Evolutionary conservation across 2,113 vertebrate genomes (phyloP), one percentile per base, ranked within the genome.

Genomic region (Ochotona princeps): DNA sequence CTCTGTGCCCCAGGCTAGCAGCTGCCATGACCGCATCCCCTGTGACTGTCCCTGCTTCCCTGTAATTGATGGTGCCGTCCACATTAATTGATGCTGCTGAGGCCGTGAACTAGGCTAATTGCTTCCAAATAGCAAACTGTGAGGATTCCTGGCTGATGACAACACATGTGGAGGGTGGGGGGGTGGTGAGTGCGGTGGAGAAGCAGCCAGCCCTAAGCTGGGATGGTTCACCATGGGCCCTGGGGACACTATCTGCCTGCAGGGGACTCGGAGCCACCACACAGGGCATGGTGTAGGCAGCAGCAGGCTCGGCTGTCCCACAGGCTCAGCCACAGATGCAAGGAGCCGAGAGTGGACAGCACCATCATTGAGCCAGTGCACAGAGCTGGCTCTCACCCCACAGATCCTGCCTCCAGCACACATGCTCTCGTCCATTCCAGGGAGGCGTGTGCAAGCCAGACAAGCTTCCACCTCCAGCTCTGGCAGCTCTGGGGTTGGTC

Each of bases 11-110:
- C 93, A 96, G 96, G 96, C 94, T 44, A 44, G 92, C 86, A 88
- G 96, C 93, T 94, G 91, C 96, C 93, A 93, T 97, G 97, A 97
- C 97, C 96, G 98, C 98, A 98, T 95, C 96, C 96, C 92, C 95
- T 96, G 84, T 75, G 94, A 93, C 96, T 61, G 95, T 97, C 96
- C 92, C 98, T 97, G 97, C 95, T 98, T 97, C 84, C 96, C 96
- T 80, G 26, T 97, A 96, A 98, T 97, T 98, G 96, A 97, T 89
- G 95, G 94, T 83, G 3, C 30, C 2, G 38, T 89, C 93, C 78
- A 65, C 87, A 92, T 97, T 97, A 98, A 97, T 78, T 96, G 97
- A 97, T 89, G 96, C 93, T 97, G 96, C 97, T 96, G 95, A 98
- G 97, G 93, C 97, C 73, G 78, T 93, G 97, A 98, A 96, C 96